Evolutionary conservation across 2,888 invertebrate genomes (phyloP).

Genomic region (Acrobasis consociella): DNA sequence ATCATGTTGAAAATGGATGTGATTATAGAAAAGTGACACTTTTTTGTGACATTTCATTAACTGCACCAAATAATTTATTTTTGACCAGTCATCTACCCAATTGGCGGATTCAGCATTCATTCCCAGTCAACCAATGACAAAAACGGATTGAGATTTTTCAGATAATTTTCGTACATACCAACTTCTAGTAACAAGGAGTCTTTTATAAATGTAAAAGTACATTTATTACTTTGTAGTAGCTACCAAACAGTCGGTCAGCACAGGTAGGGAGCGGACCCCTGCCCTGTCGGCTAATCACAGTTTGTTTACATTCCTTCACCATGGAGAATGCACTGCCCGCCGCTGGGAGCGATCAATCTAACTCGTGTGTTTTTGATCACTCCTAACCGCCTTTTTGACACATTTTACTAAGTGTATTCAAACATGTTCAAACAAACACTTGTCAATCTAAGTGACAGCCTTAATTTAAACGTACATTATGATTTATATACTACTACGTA

Average conservation of each 20-base stretch:
- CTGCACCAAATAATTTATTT: too few relatives aligned
- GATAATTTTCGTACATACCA: too few relatives aligned
- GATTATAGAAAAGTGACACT: too few relatives aligned
- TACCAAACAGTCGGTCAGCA: neutral
- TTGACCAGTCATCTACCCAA: too few relatives aligned
- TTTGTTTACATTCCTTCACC: slow-evolving; percentile 24
- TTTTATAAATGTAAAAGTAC: neutral
- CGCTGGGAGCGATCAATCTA: slow-evolving; percentile 15
- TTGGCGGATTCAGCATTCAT: too few relatives aligned
- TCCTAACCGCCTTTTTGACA: slow-evolving; percentile 5
- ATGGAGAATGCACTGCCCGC: slow-evolving; percentile 22
- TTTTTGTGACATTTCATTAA: too few relatives aligned
- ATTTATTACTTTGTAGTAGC: neutral
- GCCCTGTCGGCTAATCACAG: neutral
- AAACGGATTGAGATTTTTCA: too few relatives aligned
- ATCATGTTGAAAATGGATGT: too few relatives aligned
- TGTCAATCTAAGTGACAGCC: too few relatives aligned
- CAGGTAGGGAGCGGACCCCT: neutral
- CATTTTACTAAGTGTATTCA: slow-evolving; percentile 2
- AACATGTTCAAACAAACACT: neutral
- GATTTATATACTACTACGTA: too few relatives aligned
- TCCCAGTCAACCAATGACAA: too few relatives aligned
- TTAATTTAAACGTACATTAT: too few relatives aligned
- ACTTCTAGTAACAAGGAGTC: neutral
- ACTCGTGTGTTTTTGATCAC: neutral